These are phyloP conservation scores for Sebastes fasciatus DNA, from an alignment of 2,113 vertebrate genomes.

Conservation along the genomic window DNA sequence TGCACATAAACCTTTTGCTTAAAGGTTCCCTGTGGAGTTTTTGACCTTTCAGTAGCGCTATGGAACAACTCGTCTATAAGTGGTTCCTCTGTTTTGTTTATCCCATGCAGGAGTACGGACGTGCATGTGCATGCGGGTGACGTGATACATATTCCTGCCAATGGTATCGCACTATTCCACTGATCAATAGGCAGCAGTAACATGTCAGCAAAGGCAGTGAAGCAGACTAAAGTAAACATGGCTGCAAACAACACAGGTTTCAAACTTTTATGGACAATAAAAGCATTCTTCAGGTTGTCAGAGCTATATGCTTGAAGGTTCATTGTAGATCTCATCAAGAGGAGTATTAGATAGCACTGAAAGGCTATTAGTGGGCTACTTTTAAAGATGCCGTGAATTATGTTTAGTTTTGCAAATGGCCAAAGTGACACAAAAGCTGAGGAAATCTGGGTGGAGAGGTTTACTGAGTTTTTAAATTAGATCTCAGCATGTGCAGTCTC, in stretches of 20 bases:
- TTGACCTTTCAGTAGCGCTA: neutral
- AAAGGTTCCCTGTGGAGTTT: neutral
- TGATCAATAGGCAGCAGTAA: neutral
- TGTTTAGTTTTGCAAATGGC: constrained; percentile 57
- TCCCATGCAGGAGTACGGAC: neutral
- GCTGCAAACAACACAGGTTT: neutral
- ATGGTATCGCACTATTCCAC: neutral
- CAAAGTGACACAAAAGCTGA: constrained; percentile 39
- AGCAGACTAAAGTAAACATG: neutral
- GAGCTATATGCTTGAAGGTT: neutral
- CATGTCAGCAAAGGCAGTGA: neutral
- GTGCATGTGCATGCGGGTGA: neutral
- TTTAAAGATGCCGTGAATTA: constrained; percentile 15
- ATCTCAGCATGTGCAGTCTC: constrained; percentile 60
- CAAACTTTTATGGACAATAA: neutral
- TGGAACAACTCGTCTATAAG: neutral
- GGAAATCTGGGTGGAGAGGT: constrained; percentile 46
- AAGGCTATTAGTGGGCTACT: neutral
- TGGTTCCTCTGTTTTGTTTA: neutral
- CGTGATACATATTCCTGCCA: neutral
- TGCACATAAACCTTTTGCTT: neutral
- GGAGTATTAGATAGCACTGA: neutral
- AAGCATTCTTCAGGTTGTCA: too few relatives aligned
- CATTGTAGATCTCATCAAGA: neutral
- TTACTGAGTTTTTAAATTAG: constrained; percentile 60